phyloP scores from a whole-genome alignment of 37 sponge, comb jelly and placozoan genomes.

The Trichoplax adhaerens region DNA sequence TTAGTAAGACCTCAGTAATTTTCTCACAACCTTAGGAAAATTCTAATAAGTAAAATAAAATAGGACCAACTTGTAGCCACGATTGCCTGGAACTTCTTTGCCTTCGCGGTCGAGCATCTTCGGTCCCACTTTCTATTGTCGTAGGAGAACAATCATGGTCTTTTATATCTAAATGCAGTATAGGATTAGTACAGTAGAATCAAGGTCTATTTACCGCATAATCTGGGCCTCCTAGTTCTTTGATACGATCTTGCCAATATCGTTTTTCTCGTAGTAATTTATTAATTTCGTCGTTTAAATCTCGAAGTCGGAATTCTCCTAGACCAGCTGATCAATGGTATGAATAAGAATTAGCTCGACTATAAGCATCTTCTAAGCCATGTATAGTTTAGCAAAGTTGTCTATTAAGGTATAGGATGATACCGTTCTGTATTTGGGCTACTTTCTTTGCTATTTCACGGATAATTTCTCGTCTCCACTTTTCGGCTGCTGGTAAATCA shows the following conservation, averaged over 20 bases:
- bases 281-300: constrained; percentile 95
- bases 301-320: constrained; percentile 86
- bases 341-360: background rate
- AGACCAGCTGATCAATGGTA: constrained; percentile 46
- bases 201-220: constrained; percentile 25
- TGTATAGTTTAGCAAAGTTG: too few species aligned
- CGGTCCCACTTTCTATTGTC: constrained; percentile 47
- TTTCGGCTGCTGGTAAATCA: constrained; percentile 54
- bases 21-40: too few species aligned
- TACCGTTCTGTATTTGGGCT: constrained; percentile 86
- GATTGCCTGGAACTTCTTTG: constrained; percentile 81
- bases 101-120: constrained; percentile 93
- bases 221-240: constrained; percentile 81
- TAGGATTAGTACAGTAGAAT: too few species aligned
- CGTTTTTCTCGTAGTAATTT: constrained; percentile 85
- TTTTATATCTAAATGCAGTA: too few species aligned
- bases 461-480: constrained; percentile 73
- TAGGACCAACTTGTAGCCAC: constrained; percentile 56
- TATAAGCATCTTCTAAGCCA: background rate
- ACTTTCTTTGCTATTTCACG: constrained; percentile 81
- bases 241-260: constrained; percentile 87
- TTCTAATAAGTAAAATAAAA: too few species aligned
- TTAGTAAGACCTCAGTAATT: too few species aligned
- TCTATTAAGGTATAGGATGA: too few species aligned
- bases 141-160: background rate